Conservation (phyloP, 1,140 invertebrate genomes). For the Diorhabda carinulata region DNA sequence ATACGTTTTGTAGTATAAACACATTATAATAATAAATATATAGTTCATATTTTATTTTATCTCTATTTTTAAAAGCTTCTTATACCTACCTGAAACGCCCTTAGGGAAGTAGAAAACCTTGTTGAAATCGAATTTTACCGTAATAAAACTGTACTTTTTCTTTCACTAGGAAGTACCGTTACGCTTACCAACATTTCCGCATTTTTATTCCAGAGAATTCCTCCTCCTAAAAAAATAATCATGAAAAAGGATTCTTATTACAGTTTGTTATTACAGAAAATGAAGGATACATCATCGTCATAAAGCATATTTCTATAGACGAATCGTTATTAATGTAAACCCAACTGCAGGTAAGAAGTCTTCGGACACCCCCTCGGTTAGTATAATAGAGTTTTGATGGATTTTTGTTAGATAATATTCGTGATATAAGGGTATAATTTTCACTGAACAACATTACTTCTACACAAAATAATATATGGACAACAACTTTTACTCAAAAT, state of each 20-base stretch:
- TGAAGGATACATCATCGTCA: background rate
- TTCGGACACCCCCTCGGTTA: background rate
- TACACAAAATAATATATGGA: no score
- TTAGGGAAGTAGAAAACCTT: background rate
- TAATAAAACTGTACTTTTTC: conserved; percentile 1
- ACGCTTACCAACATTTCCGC: background rate
- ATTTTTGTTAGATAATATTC: background rate
- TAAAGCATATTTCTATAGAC: background rate
- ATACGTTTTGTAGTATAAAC: no score
- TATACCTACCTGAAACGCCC: no score
- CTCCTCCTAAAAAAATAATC: background rate
- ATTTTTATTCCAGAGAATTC: background rate
- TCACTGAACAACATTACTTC: no score
- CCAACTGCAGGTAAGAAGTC: background rate
- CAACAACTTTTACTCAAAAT: no score
- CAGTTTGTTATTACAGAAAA: background rate
- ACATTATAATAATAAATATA: no score
- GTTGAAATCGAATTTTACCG: background rate
- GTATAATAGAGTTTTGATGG: background rate
- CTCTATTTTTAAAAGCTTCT: no score
- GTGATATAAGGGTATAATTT: no score
- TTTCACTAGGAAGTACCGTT: background rate
- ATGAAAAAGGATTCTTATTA: conserved; percentile 3
- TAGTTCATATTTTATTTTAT: no score
- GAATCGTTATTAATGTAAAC: background rate